Evolutionary conservation across 2,888 invertebrate species (phyloP), one percentile per base, ranked within the genome.

Genomic region (Cephalotes varians): DNA sequence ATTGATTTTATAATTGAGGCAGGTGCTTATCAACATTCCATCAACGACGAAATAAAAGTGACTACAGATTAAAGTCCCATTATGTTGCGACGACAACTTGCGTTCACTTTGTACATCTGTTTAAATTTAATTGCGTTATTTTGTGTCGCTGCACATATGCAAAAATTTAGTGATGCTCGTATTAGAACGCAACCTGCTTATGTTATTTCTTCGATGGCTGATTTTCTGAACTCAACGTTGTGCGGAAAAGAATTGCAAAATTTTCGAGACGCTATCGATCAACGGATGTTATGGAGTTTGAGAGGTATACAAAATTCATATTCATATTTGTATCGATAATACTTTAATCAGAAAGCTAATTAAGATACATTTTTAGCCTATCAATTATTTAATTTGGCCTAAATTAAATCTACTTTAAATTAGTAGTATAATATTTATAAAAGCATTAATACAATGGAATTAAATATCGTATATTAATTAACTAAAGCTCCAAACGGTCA

Each of bases 271-370:
- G 95, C 94, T 5, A 93, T 95, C 51, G 93, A 95, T 56, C 87
- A 89, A n/a, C 93, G 94, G 58, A 94, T 95, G 76, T 93, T 95
- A 1, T 96, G 96, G 96, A 95, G 95, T 1, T 93, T 96, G 86
- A 95, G 95, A 93, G 95, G 96, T 96, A 90, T 91, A 95, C 94
- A 74, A 37, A n/a, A n/a, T n/a, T n/a, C n/a, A n/a, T n/a, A n/a
- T n/a, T n/a, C n/a, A n/a, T n/a, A n/a, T n/a, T n/a, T n/a, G n/a
- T n/a, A n/a, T n/a, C n/a, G n/a, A n/a, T n/a, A n/a, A n/a, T n/a
- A n/a, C n/a, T n/a, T n/a, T n/a, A n/a, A n/a, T n/a, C 9, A 7
- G 9, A 60, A 60, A 34, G 2, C 1, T 60, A 34, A 54, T 15
- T 44, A 2, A 44, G 15, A 44, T 15, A 44, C 18, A 4, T n/a